Evolutionary conservation across 2,797 vertebrate species (phyloP).

Genomic region (Melopsittacus undulatus): DNA sequence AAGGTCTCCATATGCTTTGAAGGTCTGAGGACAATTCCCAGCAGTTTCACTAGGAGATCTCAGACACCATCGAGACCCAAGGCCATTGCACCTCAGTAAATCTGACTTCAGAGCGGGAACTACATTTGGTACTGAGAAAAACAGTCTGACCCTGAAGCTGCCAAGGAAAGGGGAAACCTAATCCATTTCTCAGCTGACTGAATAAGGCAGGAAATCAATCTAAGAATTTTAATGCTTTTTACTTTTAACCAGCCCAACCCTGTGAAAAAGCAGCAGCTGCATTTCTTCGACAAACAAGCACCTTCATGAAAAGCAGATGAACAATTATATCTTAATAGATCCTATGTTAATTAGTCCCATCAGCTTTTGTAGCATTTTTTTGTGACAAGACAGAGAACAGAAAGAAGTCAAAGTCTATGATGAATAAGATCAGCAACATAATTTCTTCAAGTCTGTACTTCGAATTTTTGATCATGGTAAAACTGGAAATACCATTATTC

Average conservation of each 20-base stretch:
- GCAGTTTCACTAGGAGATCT: neutral
- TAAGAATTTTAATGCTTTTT: conserved; percentile 43
- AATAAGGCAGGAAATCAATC: conserved; percentile 41
- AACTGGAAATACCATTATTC: conserved; percentile 4
- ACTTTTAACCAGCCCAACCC: conserved; percentile 14
- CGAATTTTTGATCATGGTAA: neutral
- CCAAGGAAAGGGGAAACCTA: conserved; percentile 1
- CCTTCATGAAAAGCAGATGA: conserved; percentile 16
- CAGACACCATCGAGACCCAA: neutral
- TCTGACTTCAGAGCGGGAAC: neutral
- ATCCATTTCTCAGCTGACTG: conserved; percentile 38
- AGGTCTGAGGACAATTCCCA: neutral
- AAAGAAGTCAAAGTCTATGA: neutral
- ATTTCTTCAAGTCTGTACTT: neutral
- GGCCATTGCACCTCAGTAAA: neutral
- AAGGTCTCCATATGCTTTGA: neutral
- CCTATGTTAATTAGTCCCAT: conserved; percentile 3
- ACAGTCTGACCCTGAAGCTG: conserved; percentile 3
- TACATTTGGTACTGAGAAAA: neutral
- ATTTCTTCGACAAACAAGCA: conserved; percentile 27
- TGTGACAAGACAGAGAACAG: neutral
- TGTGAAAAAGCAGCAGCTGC: conserved; percentile 30
- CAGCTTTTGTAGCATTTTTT: conserved; percentile 11
- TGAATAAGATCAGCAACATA: neutral
- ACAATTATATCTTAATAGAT: conserved; percentile 20